A percentile compares a stretch with the other conserved stretches of the same genome.
These are phyloP conservation scores for Iphiclides podalirius DNA, from an alignment of 2,888 invertebrate species.

Conservation along the genomic window DNA sequence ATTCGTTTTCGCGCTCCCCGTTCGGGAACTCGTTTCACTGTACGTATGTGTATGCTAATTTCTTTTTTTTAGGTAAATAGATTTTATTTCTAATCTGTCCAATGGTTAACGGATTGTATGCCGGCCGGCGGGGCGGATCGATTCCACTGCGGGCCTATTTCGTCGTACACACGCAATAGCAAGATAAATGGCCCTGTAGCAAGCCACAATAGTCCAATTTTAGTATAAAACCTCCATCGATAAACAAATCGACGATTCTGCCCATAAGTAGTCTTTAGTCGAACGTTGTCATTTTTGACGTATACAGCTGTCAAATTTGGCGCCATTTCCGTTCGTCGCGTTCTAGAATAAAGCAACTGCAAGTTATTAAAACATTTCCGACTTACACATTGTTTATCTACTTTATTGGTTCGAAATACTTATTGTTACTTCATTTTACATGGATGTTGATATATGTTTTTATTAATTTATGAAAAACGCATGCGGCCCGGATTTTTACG, in stretches of 20 bases:
- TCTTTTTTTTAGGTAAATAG: constrained; percentile 40
- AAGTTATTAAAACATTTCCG: too few relatives aligned
- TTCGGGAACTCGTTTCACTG: constrained; percentile 16
- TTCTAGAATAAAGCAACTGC: neutral
- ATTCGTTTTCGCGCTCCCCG: constrained; percentile 19
- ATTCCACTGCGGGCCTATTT: constrained; percentile 58
- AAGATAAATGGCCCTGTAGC: too few relatives aligned
- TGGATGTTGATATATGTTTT: too few relatives aligned
- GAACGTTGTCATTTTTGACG: too few relatives aligned
- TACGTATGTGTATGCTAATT: constrained; percentile 13
- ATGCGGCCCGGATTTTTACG: constrained; percentile 33
- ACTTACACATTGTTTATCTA: too few relatives aligned
- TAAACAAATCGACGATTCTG: too few relatives aligned
- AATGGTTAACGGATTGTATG: constrained; percentile 61
- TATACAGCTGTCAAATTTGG: neutral
- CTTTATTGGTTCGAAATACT: too few relatives aligned
- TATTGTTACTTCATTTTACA: too few relatives aligned
- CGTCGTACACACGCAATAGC: constrained; percentile 9
- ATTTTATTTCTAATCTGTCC: constrained; percentile 43
- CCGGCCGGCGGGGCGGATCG: constrained; percentile 65
- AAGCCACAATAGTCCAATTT: too few relatives aligned
- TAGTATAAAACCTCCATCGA: too few relatives aligned
- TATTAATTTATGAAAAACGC: too few relatives aligned
- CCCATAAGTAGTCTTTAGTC: too few relatives aligned
- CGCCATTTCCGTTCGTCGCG: neutral